A percentile compares a stretch with the other conserved stretches of the same genome.
phyloP scores from a whole-genome alignment of 1,140 invertebrate genomes.

The Pomacea maculata region DNA sequence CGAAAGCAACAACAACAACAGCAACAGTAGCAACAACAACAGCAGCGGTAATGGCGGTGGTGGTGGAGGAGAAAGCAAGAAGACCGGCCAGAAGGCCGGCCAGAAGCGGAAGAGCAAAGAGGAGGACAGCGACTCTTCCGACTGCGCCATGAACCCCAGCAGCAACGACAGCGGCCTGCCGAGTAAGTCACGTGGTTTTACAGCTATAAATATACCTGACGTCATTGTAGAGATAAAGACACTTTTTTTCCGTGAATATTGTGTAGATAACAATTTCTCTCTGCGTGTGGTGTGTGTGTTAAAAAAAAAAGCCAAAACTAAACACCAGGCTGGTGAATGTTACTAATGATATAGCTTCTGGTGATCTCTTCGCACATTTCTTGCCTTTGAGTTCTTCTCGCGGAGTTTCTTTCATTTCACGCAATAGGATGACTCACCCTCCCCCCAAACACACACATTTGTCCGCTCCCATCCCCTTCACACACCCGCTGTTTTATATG shows the following conservation, averaged over 20 bases:
- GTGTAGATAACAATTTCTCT: too few relatives aligned
- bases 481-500: too few relatives aligned
- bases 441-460: too few relatives aligned
- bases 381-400: background rate
- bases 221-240: background rate
- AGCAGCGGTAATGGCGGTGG: slow-evolving; percentile 9
- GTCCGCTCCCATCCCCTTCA: too few relatives aligned
- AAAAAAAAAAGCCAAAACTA: too few relatives aligned
- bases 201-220: background rate
- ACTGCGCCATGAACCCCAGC: slow-evolving; percentile 28
- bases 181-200: slow-evolving; percentile 7
- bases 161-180: slow-evolving; percentile 34
- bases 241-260: too few relatives aligned
- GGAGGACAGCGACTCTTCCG: slow-evolving; percentile 53
- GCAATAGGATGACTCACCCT: too few relatives aligned
- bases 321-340: too few relatives aligned
- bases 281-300: too few relatives aligned
- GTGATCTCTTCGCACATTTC: background rate
- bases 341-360: too few relatives aligned
- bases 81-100: slow-evolving; percentile 33
- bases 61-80: slow-evolving; percentile 33
- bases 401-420: too few relatives aligned
- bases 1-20: slow-evolving; percentile 43
- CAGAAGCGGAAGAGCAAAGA: slow-evolving; percentile 47
- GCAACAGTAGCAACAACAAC: slow-evolving; percentile 20